phyloP scores from a whole-genome alignment of 2,888 invertebrate genomes.

The Lasioglossum marginatum region DNA sequence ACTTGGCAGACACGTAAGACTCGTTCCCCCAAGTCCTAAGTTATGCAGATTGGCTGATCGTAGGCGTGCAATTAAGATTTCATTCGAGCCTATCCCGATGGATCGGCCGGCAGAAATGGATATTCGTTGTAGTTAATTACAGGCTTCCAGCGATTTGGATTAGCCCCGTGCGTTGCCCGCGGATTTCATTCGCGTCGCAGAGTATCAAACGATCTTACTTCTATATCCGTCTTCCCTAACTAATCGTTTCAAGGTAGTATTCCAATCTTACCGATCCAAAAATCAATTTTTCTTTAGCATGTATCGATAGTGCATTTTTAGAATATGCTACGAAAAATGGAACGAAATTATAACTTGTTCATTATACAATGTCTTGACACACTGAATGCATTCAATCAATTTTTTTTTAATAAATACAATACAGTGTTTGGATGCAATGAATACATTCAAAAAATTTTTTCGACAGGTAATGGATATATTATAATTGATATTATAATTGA shows the following conservation, averaged over 20 bases:
- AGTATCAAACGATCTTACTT: conserved; percentile 63
- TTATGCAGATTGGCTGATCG: conserved; percentile 77
- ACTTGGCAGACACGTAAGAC: conserved; percentile 48
- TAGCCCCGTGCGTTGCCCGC: conserved; percentile 44
- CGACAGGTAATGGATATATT: no score
- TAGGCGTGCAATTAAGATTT: conserved; percentile 78
- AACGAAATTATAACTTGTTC: no score
- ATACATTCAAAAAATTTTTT: no score
- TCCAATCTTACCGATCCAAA: neutral
- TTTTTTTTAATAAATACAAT: no score
- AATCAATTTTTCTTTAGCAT: neutral
- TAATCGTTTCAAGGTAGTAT: neutral
- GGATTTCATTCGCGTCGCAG: conserved; percentile 12
- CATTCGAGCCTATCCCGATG: conserved; percentile 72
- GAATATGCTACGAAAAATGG: no score
- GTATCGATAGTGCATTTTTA: neutral
- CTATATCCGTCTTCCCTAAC: conserved; percentile 26
- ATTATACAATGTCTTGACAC: no score
- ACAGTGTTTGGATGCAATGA: no score
- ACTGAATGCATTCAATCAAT: no score
- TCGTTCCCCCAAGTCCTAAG: conserved; percentile 61
- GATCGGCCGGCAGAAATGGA: conserved; percentile 70
- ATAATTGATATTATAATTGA: no score
- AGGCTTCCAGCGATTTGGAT: conserved; percentile 62
- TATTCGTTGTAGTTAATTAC: conserved; percentile 77